Base-by-base conservation (phyloP, 2,797 vertebrate genomes). In the Leptoclinus maculatus region DNA sequence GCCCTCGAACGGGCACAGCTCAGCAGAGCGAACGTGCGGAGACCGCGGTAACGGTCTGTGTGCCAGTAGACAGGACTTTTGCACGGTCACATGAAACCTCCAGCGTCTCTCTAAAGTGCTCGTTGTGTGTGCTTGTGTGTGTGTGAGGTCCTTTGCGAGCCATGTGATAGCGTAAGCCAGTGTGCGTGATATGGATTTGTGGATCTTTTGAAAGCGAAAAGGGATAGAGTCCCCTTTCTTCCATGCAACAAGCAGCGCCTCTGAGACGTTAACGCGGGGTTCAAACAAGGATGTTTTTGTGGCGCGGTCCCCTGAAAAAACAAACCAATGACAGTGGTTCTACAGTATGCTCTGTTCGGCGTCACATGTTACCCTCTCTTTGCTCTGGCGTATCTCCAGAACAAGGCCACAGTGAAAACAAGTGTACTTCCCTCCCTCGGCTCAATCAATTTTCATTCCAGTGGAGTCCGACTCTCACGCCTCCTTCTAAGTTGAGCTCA, bases 91-190 rank as follows among this genome's bases (percentile, higher is more conserved):
- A 89, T 86, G 66, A 84, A 82, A 60, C 57, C 38, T 72, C 70
- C 65, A 19, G 74, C 68, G 32, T 49, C 38, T 19, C 76, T 83
- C 63, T 67, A 80, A 86, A 83, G 80, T 67, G 65, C 72, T 80
- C 69, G 74, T 80, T 16, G 80, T 84, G 81, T 58, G 56, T 10
- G 54, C 16, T 29, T 51, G 47, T 41, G n/a, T 39, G 80, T 74
- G 59, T 83, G 62, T 62, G 80, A 74, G 49, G 59, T 75, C 71
- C 60, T 76, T 73, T 64, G 70, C 17, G 39, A 73, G 76, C 51
- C 84, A 90, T 86, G 88, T 90, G 89, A 89, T 71, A 34, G 54
- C 54, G 74, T 71, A 45, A 83, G 71, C 34, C 51, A 62, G 65
- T 34, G 63, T 75, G 88, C 75, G 70, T 66, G 82, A 80, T 79